Conservation (phyloP, 2,797 vertebrate species). For the Malurus splendens region DNA sequence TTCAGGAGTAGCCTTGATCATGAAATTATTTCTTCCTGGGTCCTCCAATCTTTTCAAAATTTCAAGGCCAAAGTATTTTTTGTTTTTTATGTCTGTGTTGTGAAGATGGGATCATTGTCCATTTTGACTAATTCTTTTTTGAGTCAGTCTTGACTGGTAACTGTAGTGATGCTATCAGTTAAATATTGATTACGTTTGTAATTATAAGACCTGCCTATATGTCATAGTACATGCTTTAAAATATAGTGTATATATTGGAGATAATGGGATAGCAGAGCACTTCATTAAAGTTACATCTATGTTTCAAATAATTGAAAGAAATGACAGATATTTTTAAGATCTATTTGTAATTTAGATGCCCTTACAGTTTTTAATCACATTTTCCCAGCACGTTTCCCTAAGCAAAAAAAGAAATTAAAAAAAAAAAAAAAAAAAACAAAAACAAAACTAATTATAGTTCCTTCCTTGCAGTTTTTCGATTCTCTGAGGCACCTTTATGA, state of each 20-base stretch:
- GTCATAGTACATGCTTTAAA: not conserved
- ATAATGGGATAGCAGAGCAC: not conserved
- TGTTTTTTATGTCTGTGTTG: not conserved
- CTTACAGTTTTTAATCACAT: not conserved
- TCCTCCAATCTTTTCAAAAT: not conserved
- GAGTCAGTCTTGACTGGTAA: not conserved
- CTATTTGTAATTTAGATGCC: not conserved
- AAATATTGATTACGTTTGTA: not conserved
- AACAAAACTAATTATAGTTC: slow-evolving; percentile 7
- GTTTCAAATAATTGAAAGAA: not conserved
- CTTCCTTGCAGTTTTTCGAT: slow-evolving; percentile 26
- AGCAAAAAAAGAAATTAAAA: not conserved
- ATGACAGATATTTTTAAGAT: not conserved
- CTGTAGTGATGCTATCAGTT: not conserved
- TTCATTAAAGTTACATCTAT: not conserved
- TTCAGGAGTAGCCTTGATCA: not conserved
- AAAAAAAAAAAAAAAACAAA: not conserved
- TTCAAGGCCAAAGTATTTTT: not conserved
- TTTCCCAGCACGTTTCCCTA: not conserved
- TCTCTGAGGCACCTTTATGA: slow-evolving; percentile 32
- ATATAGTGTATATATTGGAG: not conserved
- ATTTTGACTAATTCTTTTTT: not conserved
- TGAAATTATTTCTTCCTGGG: not conserved
- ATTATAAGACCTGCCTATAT: not conserved
- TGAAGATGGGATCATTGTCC: not conserved